Evolutionary conservation across 2,113 vertebrate species (phyloP).

Genomic region (Chionomys nivalis): DNA sequence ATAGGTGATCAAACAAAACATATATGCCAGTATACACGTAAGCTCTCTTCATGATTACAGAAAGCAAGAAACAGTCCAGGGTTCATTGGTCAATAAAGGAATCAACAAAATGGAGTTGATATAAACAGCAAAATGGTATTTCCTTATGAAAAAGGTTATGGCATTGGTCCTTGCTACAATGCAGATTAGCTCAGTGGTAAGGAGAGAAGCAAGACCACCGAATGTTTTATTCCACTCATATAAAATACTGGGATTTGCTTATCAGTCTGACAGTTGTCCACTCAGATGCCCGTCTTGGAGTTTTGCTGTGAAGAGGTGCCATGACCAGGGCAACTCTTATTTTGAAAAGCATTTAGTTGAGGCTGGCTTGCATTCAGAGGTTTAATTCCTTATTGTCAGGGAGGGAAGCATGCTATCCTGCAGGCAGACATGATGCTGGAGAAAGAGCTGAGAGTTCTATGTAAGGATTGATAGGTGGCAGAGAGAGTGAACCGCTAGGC

Average conservation of each 20-base stretch:
- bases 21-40: background rate
- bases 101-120: too few species aligned
- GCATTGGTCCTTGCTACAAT: background rate
- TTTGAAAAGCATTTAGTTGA: background rate
- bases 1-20: background rate
- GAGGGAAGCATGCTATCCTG: background rate
- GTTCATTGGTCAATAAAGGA: rapidly evolving
- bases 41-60: background rate
- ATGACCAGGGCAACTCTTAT: background rate
- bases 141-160: background rate
- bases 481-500: background rate
- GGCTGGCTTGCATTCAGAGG: background rate
- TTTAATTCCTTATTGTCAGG: background rate
- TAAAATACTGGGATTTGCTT: background rate
- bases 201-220: background rate
- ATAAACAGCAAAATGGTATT: rapidly evolving
- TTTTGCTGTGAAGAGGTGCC: background rate
- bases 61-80: background rate
- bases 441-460: background rate
- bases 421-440: background rate
- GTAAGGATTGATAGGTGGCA: background rate
- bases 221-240: rapidly evolving
- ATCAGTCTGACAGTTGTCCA: too few species aligned
- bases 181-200: rapidly evolving
- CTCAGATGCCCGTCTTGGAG: background rate